phyloP scores from a whole-genome alignment of 2,797 vertebrate genomes.

The Catamblyrhynchus diadema region DNA sequence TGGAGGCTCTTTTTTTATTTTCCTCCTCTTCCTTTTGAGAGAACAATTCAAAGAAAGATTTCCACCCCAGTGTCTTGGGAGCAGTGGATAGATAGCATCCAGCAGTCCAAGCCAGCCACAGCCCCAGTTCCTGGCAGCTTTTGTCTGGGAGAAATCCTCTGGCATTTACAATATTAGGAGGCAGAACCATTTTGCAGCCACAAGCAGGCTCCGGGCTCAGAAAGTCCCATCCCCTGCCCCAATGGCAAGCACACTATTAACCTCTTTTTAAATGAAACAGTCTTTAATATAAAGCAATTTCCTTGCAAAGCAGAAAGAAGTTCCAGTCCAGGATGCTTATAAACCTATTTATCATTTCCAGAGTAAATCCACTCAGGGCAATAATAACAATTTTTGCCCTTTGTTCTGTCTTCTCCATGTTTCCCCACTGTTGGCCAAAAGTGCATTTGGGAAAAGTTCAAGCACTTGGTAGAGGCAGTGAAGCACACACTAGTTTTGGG shows the following conservation, averaged over 20 bases:
- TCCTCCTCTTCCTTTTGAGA: background rate
- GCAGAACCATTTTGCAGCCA: accelerated
- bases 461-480: background rate
- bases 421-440: background rate
- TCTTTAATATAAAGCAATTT: background rate
- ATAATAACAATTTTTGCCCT: background rate
- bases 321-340: background rate
- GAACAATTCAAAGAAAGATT: background rate
- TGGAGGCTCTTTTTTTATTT: background rate
- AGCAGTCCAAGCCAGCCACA: background rate
- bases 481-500: background rate
- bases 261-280: background rate
- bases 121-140: background rate
- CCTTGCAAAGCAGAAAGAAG: background rate
- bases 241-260: background rate
- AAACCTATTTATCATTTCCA: background rate
- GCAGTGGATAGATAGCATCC: background rate
- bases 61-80: background rate
- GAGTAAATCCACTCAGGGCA: background rate
- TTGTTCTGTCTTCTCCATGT: background rate
- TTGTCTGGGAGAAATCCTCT: background rate
- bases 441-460: background rate
- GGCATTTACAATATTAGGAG: accelerated
- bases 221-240: background rate
- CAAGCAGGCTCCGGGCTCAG: background rate